Conservation (phyloP, 2,888 invertebrate genomes). For the Andrena dorsata region DNA sequence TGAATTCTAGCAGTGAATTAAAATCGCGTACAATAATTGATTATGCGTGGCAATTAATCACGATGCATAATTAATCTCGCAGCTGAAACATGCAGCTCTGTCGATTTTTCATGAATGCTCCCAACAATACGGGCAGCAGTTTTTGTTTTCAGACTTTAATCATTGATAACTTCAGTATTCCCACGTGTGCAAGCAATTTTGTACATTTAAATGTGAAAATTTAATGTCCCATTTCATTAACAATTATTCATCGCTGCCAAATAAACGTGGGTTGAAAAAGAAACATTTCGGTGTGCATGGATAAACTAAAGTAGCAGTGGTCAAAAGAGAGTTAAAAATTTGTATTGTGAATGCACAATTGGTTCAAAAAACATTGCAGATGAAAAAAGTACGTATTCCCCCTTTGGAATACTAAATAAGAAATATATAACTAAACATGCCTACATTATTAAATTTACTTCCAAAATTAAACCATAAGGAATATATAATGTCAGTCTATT, state of each 20-base stretch:
- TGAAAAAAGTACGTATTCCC: too few relatives aligned
- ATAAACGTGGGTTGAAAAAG: neutral
- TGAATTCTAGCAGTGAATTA: slow-evolving; percentile 47
- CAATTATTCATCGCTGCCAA: neutral
- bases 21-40: slow-evolving; percentile 67
- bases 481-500: too few relatives aligned
- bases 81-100: slow-evolving; percentile 53
- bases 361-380: too few relatives aligned
- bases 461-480: too few relatives aligned
- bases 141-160: slow-evolving; percentile 60
- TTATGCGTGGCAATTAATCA: slow-evolving; percentile 62
- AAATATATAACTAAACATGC: too few relatives aligned
- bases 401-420: too few relatives aligned
- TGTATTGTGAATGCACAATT: too few relatives aligned
- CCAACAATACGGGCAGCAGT: slow-evolving; percentile 43
- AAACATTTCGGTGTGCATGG: neutral
- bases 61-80: slow-evolving; percentile 61
- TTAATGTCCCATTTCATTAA: neutral
- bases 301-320: too few relatives aligned
- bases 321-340: too few relatives aligned
- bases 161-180: slow-evolving; percentile 42
- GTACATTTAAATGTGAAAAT: neutral
- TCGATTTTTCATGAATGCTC: slow-evolving; percentile 59
- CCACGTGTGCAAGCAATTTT: slow-evolving; percentile 6
- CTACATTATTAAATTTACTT: too few relatives aligned